Conservation (phyloP, 2,888 invertebrate genomes). For the Drosophila subquinaria region DNA sequence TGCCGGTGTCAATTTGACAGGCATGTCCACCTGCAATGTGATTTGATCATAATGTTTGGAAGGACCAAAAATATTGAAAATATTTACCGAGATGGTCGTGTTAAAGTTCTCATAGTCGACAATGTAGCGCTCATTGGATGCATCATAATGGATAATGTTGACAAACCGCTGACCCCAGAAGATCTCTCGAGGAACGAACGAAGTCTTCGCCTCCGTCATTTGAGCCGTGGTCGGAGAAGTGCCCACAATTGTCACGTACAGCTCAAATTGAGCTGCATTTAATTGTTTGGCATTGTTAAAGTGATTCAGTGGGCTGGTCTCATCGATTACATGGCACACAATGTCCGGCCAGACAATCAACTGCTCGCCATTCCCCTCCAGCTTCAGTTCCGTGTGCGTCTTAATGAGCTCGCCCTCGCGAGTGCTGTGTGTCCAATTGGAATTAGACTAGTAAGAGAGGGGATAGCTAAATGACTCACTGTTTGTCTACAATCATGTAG, state of each 20-base stretch:
- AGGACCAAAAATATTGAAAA: neutral
- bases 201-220: constrained; percentile 90
- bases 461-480: constrained; percentile 63
- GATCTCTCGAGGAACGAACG: constrained; percentile 92
- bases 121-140: constrained; percentile 87
- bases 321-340: constrained; percentile 93
- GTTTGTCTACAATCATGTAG: constrained; percentile 82
- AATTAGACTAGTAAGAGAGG: neutral
- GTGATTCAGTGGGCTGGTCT: constrained; percentile 91
- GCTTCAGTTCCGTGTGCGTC: constrained; percentile 89
- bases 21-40: constrained; percentile 25
- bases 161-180: constrained; percentile 94
- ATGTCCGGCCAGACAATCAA: constrained; percentile 95
- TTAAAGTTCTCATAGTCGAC: constrained; percentile 85
- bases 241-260: constrained; percentile 93
- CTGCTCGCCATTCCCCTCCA: constrained; percentile 88
- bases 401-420: constrained; percentile 91
- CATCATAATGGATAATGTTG: constrained; percentile 88
- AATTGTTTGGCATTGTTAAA: constrained; percentile 91
- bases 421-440: constrained; percentile 68
- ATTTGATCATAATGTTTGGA: neutral
- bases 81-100: constrained; percentile 82
- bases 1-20: constrained; percentile 25
- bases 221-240: constrained; percentile 92
- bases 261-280: constrained; percentile 90